Base-by-base conservation (phyloP, 2,797 vertebrate genomes). In the Mycteria americana region DNA sequence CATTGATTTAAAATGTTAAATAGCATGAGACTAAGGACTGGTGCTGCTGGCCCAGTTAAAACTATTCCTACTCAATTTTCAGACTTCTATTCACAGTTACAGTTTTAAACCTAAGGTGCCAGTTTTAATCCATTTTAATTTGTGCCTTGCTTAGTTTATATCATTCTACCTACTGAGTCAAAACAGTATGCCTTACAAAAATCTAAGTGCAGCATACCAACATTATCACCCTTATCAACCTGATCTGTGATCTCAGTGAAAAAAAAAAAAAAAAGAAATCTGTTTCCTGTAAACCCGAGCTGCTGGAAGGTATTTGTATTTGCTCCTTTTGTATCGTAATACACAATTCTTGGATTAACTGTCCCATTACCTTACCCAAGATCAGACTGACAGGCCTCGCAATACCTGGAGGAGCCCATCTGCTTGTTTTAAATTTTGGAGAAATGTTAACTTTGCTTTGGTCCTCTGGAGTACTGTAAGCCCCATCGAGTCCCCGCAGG, bases 1-100 rank as follows among this genome's bases (percentile, higher is more conserved):
- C 62, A 63, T 93, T 93, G 91, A 91, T 89, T 95, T 89, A 74
- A 92, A 91, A 93, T 76, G 70, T 92, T 92, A 92, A 93, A 89
- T 89, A 95, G 64, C 37, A 18, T 51, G 77, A 93, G 89, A 81
- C 54, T 63, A 65, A 92, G 62, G 46, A 46, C 73, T 79, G 59
- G 59, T 75, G 73, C 73, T 94, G 64, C 85, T 84, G 85, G 82
- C 73, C 89, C 62, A 78, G 59, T 75, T 91, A 73, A 92, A 95
- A 86, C 50, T 53, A 62, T 81, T 84, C 45, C 64, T 75, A 35
- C 72, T 89, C 75, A 78, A 72, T 94, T 92, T 93, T 80, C 80
- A 89, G 91, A 13, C 62, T 84, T 91, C 43, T 75, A 39, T 70
- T 88, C 67, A 80, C 82, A 75, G 89, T 79, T 92, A 80, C 30